Percentiles rank a stretch among this genome's conserved stretches.
phyloP scores from a whole-genome alignment of 1,140 invertebrate species.

The Meloidogyne exigua region DNA sequence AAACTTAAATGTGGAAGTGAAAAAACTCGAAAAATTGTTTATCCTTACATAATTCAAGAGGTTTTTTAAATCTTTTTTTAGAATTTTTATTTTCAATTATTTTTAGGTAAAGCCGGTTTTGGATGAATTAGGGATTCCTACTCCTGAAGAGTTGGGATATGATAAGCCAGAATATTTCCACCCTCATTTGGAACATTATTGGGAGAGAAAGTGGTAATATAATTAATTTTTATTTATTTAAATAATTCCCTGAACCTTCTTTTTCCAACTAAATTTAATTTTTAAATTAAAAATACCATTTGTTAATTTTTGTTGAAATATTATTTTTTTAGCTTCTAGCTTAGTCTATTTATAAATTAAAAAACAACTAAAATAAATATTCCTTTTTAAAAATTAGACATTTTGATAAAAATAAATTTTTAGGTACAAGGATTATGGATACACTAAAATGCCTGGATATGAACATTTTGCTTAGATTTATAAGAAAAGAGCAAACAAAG shows the following conservation, averaged over 20 bases:
- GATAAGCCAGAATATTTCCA: conserved; percentile 85
- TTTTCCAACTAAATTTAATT: too few relatives aligned
- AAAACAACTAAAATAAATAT: too few relatives aligned
- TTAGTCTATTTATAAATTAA: too few relatives aligned
- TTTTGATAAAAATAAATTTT: conserved; percentile 11
- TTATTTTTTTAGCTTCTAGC: too few relatives aligned
- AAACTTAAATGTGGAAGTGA: conserved; percentile 82
- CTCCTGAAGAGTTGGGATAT: conserved; percentile 90
- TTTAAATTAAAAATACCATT: too few relatives aligned
- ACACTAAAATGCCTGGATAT: conserved; percentile 58
- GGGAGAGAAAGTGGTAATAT: conserved; percentile 60
- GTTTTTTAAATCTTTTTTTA: conserved; percentile 31
- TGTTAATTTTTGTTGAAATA: too few relatives aligned
- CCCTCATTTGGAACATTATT: conserved; percentile 56
- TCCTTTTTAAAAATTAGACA: background rate
- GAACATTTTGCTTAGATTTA: conserved; percentile 35
- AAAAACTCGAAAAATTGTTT: conserved; percentile 61
- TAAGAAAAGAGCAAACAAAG: background rate
- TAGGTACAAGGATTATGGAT: conserved; percentile 59
- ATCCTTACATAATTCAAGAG: conserved; percentile 58
- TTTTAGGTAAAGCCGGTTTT: conserved; percentile 74
- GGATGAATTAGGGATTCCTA: conserved; percentile 85
- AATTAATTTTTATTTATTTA: too few relatives aligned
- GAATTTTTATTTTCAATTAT: background rate
- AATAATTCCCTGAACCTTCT: too few relatives aligned